Evolutionary conservation across 2,113 vertebrate species (phyloP), one percentile per base, ranked within the genome.

Genomic region (Lepisosteus osseus): DNA sequence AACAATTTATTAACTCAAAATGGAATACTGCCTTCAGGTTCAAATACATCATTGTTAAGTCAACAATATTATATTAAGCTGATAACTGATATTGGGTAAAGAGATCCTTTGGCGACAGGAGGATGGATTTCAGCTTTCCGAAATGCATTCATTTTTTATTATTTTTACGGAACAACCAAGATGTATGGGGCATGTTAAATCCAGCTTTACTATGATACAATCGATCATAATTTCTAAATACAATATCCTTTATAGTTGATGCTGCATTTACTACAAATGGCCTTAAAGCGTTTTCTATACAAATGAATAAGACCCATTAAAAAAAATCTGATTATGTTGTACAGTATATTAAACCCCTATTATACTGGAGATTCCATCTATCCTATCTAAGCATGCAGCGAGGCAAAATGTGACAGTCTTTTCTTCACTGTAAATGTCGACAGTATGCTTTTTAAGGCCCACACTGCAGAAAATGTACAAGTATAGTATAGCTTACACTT

Each of bases 41-140:
- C 84, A 90, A 91, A 99, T 97, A 92, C 72, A 97, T 98, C 97
- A 97, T 92, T 89, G 92, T 95, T 96, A 96, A 95, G 94, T 96
- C 95, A 97, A 96, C 94, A 94, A 93, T 94, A 96, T 95, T 95
- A 95, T 94, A 97, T 96, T 95, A 96, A 94, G 93, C 89, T 79
- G 86, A 89, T 92, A 95, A 95, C 84, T 88, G 89, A 95, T 95
- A 94, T 89, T 91, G 85, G 88, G 69, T 90, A 88, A 91, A 90
- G 85, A 91, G 88, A 88, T 94, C 95, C 93, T 89, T 87, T 90
- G 95, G 95, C 93, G 74, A 93, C 85, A 83, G 76, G 77, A 89
- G 93, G 90, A 94, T 93, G 92, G 92, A 95, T 95, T 94, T 92
- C 86, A 91, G 86, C 90, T 83, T 88, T 85, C 89, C 83, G 80